phyloP scores from a whole-genome alignment of 2,797 vertebrate species.

The Falco peregrinus region DNA sequence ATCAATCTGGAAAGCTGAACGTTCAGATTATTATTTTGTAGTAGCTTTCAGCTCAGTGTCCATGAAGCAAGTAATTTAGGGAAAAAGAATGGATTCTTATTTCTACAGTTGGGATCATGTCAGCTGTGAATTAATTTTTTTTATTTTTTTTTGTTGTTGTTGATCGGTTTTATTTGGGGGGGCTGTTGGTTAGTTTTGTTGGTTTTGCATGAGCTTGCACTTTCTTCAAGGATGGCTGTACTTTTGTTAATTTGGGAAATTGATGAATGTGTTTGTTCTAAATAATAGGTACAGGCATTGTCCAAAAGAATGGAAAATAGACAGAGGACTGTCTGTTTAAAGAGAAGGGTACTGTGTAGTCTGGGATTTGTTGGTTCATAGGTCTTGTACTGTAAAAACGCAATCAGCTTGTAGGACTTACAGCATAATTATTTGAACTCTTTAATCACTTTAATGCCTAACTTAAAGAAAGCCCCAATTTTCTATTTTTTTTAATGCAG shows the following conservation, averaged over 20 bases:
- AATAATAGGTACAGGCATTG: neutral
- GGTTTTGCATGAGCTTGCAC: neutral
- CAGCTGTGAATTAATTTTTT: neutral
- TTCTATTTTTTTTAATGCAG: neutral
- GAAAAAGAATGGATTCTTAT: neutral
- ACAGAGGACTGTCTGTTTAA: neutral
- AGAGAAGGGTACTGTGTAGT: neutral
- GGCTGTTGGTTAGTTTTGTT: neutral
- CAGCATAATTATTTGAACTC: neutral
- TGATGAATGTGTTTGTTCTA: neutral
- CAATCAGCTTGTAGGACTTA: neutral
- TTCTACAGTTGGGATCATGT: neutral
- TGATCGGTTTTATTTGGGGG: neutral
- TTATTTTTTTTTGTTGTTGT: neutral
- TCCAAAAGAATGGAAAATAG: neutral
- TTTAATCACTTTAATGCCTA: neutral
- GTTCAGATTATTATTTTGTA: neutral
- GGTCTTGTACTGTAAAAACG: neutral
- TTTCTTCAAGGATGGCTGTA: neutral
- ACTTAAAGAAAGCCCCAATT: neutral
- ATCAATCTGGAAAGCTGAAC: conserved; percentile 7
- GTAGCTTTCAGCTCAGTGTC: neutral
- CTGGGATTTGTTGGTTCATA: neutral
- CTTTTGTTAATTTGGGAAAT: neutral
- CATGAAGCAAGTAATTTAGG: neutral